Base-by-base conservation (phyloP, 2,888 invertebrate genomes). In the Bombylius discolor region DNA sequence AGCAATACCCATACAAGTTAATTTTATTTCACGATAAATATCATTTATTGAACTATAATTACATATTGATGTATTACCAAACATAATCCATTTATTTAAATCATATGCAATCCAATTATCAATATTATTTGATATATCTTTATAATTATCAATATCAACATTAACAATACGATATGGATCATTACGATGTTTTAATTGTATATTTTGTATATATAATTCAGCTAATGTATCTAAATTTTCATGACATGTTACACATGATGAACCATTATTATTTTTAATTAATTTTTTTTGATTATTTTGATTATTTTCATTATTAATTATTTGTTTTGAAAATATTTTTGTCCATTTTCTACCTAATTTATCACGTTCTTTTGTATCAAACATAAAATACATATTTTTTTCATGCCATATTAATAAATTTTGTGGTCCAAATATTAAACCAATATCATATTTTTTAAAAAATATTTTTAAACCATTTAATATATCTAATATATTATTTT, bases 321-420 rank as follows among this genome's bases (percentile, higher is more conserved):
- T 46, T 11, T 58, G 49, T 6, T 56, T 57, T 2, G 62, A 58
- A 14, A 60, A 56, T 14, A 58, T 45, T 52, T 52, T 56, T 6
- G 62, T 62, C 62, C 63, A 65, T 50, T 65, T 63, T 42, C 63
- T 52, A 1, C 64, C 62, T 13, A 62, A 45, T 5, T 62, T 59
- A 58, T 76, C 72, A 46, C 76, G 61, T 61, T 71, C 74, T 59
- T 75, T 72, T 0, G 76, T 72, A 65, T 76, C 76, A 58, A 75
- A 76, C 70, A 75, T 72, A 60, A 70, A 77, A 58, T 64, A 76
- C 5, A 64, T 50, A 7, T 66, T 68, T 53, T 70, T 70, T 61
- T 76, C 75, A 5, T 66, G 63, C 76, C 76, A 77, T 11, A 76
- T 64, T 0, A 75, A 71, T 5, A 76, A 62, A 13, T 64, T 64